phyloP scores from a whole-genome alignment of 1,140 invertebrate genomes.

The Drosophila mojavensis region DNA sequence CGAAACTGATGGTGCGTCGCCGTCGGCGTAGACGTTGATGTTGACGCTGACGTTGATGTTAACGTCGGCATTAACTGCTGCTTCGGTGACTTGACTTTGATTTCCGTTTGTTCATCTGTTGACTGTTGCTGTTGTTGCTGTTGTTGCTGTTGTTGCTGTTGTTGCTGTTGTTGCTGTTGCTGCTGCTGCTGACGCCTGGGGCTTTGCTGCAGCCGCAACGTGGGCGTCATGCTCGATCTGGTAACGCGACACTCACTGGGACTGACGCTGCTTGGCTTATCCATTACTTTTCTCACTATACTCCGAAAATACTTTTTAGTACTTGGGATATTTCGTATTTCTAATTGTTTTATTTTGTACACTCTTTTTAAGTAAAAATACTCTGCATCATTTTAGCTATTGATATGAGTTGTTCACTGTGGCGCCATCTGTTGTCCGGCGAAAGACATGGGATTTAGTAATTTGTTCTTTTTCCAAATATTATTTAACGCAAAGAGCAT shows the following conservation, averaged over 20 bases:
- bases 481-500: neutral
- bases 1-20: constrained; percentile 75
- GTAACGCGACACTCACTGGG: constrained; percentile 78
- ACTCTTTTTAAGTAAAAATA: neutral
- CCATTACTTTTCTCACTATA: constrained; percentile 45
- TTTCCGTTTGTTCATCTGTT: neutral
- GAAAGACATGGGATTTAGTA: neutral
- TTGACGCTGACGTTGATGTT: neutral
- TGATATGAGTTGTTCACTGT: constrained; percentile 11
- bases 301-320: neutral
- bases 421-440: neutral
- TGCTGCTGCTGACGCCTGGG: constrained; percentile 48
- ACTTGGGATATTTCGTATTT: neutral
- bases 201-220: constrained; percentile 54
- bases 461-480: too few species aligned
- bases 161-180: constrained; percentile 36
- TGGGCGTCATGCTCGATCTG: constrained; percentile 69
- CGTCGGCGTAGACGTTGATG: constrained; percentile 24
- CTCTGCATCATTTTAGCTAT: neutral
- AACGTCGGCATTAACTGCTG: constrained; percentile 15
- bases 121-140: constrained; percentile 23
- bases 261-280: constrained; percentile 65
- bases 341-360: neutral
- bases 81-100: constrained; percentile 31
- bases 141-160: constrained; percentile 40